Base-by-base conservation (phyloP, 1,140 invertebrate species). In the Zaprionus taronus region DNA sequence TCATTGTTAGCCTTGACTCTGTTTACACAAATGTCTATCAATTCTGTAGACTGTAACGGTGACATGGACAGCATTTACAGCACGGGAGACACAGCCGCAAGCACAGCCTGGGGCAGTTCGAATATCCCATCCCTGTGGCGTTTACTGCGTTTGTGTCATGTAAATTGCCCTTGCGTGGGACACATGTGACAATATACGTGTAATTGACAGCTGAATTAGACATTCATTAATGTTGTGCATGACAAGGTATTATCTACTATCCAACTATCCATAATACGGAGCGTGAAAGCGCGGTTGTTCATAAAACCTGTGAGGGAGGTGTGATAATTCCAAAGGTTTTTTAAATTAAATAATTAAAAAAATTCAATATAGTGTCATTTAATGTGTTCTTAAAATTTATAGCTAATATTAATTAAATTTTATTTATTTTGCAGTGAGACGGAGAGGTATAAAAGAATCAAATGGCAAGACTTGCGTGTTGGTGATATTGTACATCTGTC, bases 401-500 rank as follows among this genome's bases (percentile, higher is more conserved):
- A 31, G 2, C 28, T 31, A 31, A 31, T 7, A 2, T 31, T n/a
- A 5, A 5, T 0, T 41, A 1, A n/a, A 41, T 2, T 4, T n/a
- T 51, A 17, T n/a, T 20, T 49, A 3, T 4, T 24, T 77, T 78
- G 4, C 66, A 98, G 97, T 78, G 96, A 97, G 84, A 95, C 95
- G 72, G 96, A 96, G 69, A 94, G 96, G 58, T 99, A 99, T 93
- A 95, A 96, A 83, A 96, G 96, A 91, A 95, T 96, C 5, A 94
- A 96, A 74, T 99, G 98, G 98, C 96, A 97, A 82, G 96, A 99
- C 77, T 94, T 99, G 24, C 94, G 96, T 64, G 98, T 99, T 17
- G 99, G 99, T 1, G 99, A 99, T 93, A 94, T 99, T 74, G 96
- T 99, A 17, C 98, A 99, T 94, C 94, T 99, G 68, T 98, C 97